Conservation (phyloP, 2,113 vertebrate species). For the Gobio gobio region DNA sequence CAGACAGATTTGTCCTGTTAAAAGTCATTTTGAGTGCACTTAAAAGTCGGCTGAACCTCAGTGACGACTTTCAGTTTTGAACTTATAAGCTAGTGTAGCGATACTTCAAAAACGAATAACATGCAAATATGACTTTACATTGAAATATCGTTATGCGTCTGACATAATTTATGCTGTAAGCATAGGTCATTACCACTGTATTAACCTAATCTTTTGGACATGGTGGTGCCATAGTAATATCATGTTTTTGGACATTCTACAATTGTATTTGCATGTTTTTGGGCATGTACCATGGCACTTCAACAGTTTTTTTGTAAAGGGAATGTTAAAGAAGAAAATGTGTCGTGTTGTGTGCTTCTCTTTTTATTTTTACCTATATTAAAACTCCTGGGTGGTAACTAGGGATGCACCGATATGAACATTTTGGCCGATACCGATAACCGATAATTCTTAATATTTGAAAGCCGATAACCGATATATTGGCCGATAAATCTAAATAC, state of each 20-base stretch:
- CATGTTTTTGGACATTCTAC: background rate
- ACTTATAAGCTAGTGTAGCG: background rate
- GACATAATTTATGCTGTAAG: background rate
- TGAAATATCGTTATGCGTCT: background rate
- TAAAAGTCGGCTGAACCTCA: background rate
- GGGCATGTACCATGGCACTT: background rate
- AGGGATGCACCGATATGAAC: no score
- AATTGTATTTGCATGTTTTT: background rate
- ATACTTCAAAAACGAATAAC: background rate
- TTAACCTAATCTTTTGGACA: background rate
- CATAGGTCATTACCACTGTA: background rate
- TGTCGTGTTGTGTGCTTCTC: background rate
- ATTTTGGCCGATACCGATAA: no score
- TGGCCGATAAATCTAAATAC: no score
- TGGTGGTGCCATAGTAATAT: background rate
- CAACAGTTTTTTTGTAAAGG: background rate
- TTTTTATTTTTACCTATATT: background rate
- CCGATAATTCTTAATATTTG: no score
- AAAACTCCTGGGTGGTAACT: background rate
- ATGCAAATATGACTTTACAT: background rate
- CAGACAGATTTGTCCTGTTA: background rate
- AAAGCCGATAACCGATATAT: no score
- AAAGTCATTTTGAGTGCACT: background rate
- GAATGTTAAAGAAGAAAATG: no score
- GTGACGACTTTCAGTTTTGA: background rate